Evolutionary conservation across 1,140 invertebrate genomes (phyloP).

Genomic region (Neoseiulus cucumeris): DNA sequence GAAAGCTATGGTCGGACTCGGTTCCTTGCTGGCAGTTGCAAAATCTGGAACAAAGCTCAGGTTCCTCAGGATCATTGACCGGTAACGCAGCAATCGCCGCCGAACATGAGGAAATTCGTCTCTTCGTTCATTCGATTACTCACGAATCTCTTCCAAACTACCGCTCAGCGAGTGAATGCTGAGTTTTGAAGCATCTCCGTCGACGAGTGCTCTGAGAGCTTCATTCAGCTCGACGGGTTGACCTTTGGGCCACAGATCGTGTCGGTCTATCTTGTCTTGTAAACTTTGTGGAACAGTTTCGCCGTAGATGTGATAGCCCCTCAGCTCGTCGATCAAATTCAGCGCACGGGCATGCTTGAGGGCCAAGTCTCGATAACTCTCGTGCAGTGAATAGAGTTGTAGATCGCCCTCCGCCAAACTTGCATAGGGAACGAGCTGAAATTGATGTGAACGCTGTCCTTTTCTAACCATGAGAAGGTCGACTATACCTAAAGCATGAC

Average conservation of each 20-base stretch:
- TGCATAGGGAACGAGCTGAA: not conserved
- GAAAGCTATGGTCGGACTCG: not conserved
- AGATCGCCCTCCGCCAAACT: not conserved
- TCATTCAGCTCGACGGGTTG: not conserved
- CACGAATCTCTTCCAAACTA: not conserved
- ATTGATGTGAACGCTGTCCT: not conserved
- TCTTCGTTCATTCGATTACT: not conserved
- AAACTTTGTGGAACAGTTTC: not conserved
- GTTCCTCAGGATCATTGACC: no score
- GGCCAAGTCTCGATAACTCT: not conserved
- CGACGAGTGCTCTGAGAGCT: not conserved
- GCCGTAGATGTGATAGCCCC: constrained; percentile 1
- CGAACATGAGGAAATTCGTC: no score
- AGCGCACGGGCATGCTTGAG: not conserved
- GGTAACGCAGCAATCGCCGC: not conserved
- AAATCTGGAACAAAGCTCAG: constrained; percentile 6
- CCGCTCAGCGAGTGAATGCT: not conserved
- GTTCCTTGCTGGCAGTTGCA: not conserved
- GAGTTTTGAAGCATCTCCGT: not conserved
- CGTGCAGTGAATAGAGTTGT: not conserved
- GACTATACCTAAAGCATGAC: no score
- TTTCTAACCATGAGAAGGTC: no score
- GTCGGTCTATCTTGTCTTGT: not conserved
- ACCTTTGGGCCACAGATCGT: not conserved
- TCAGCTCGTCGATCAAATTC: not conserved